These are phyloP conservation scores for Morus bassanus DNA, from an alignment of 2,797 vertebrate genomes.

Conservation along the genomic window DNA sequence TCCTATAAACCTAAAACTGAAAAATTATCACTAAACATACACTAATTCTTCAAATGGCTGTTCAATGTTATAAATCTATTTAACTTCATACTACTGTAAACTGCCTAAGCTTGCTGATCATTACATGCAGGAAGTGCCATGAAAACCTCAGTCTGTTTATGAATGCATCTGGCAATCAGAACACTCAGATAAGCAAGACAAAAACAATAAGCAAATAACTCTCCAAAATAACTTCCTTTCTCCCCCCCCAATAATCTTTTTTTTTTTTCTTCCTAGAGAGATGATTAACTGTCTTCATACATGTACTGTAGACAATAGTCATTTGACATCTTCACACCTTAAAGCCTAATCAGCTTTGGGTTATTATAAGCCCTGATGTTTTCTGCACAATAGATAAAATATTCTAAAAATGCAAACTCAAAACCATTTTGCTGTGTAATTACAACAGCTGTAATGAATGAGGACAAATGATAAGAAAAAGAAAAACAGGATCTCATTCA, in stretches of 20 bases:
- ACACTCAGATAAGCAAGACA: neutral
- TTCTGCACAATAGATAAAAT: conserved; percentile 17
- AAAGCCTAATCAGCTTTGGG: neutral
- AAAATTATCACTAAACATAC: neutral
- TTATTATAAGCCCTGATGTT: neutral
- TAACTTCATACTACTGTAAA: neutral
- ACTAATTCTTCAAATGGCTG: neutral
- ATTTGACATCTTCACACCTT: conserved; percentile 13
- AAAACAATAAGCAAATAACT: neutral
- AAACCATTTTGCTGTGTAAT: neutral
- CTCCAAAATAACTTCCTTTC: neutral
- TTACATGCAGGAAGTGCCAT: neutral
- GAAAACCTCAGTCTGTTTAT: neutral
- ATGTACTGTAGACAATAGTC: neutral
- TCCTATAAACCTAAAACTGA: neutral
- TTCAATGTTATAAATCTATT: neutral
- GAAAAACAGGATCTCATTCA: neutral
- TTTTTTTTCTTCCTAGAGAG: neutral
- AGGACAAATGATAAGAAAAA: conserved; percentile 31
- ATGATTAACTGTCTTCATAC: neutral
- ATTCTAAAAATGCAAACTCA: neutral
- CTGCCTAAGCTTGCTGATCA: neutral
- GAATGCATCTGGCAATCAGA: conserved; percentile 19
- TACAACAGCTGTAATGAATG: conserved; percentile 24
- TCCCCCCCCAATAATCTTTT: neutral